Percentiles rank a stretch among this genome's conserved stretches.
Conservation (phyloP, 2,113 vertebrate species). For the Alectura lathami region DNA sequence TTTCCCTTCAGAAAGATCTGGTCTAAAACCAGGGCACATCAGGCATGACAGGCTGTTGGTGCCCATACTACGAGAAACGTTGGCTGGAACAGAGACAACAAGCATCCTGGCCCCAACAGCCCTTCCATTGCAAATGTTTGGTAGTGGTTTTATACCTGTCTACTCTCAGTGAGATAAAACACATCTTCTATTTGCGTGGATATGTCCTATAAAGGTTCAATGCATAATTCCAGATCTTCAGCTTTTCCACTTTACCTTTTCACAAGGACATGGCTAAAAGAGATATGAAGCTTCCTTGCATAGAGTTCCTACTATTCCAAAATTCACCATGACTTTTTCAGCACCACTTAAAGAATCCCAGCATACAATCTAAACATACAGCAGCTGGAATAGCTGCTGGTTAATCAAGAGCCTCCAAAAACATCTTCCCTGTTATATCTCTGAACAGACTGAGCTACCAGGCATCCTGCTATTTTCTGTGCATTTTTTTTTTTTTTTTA, state of each 20-base stretch:
- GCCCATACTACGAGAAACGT: not conserved
- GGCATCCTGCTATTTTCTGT: not conserved
- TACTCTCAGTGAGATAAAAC: not conserved
- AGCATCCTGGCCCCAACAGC: not conserved
- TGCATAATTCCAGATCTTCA: not conserved
- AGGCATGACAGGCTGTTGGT: not conserved
- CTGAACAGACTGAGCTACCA: not conserved
- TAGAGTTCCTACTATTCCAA: not conserved
- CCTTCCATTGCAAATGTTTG: not conserved
- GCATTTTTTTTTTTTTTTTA: not conserved
- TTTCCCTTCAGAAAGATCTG: not conserved
- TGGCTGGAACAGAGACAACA: not conserved
- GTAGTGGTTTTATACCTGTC: not conserved
- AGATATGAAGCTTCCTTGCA: not conserved
- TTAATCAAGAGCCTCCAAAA: not conserved
- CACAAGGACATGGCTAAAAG: not conserved
- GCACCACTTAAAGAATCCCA: not conserved
- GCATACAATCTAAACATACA: not conserved
- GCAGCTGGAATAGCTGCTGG: not conserved
- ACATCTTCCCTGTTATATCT: accelerated
- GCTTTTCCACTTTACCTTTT: not conserved
- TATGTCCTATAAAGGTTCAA: not conserved
- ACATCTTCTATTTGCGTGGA: not conserved
- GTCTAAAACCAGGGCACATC: not conserved
- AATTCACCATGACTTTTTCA: not conserved